Base-by-base conservation (phyloP, 2,888 invertebrate genomes). In the Osmoderma eremita region DNA sequence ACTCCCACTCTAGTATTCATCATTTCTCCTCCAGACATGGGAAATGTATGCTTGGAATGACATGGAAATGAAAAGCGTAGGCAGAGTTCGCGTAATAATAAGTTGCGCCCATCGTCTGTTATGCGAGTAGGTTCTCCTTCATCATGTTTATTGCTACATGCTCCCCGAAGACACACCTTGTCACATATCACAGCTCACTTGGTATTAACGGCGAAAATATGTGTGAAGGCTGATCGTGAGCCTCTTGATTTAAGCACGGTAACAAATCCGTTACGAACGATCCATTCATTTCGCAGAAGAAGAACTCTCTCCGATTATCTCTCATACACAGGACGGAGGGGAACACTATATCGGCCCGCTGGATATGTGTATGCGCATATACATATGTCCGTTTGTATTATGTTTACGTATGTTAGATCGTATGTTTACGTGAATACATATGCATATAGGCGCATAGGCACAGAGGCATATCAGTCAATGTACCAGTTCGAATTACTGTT, bases 51-150 rank as follows among this genome's bases (percentile, higher is more conserved):
- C 17, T 61, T 36, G 58, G 53, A 63, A 67, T 67, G 67, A 67
- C 67, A 67, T 67, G 63, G 61, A 67, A 67, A 67, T 67, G 67
- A 67, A 67, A 63, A 67, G 69, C 70, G 73, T 74, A 70, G 73
- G 73, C 65, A 67, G 71, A 42, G 68, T 70, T 72, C 70, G 70
- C 72, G 73, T 74, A 74, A 74, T 72, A 72, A 69, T 70, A 70
- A 70, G 73, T 69, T 72, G 73, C 73, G 72, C 73, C 72, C 72
- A 74, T 74, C 74, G 71, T 72, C 71, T 72, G 72, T 72, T 74
- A 74, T 74, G 72, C 72, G 72, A 71, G 72, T 74, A 73, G 72
- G 74, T 69, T 61, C 67, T 74, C 74, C 73, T 74, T 73, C 72
- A 71, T 72, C 74, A 73, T 73, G 70, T 72, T 74, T 74, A 74